A percentile compares a stretch with the other conserved stretches of the same genome.
Conservation (phyloP, 2,888 invertebrate species). For the Tortricodes alternella region DNA sequence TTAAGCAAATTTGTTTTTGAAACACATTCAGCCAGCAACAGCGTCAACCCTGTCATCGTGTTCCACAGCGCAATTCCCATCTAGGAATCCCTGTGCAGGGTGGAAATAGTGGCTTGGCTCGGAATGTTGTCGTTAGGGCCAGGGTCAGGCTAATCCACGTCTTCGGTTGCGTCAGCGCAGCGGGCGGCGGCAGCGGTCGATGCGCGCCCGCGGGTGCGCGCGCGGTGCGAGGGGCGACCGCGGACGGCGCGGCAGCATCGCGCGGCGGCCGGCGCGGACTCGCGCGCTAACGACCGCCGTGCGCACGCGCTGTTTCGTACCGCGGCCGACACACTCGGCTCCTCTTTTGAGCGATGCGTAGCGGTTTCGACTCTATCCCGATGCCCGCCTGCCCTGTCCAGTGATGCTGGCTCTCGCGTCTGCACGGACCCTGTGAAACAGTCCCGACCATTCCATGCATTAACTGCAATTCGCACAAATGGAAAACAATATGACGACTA, state of each 20-base stretch:
- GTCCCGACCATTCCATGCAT: conserved; percentile 17
- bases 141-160: conserved; percentile 41
- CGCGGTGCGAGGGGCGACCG: conserved; percentile 34
- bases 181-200: conserved; percentile 24
- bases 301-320: conserved; percentile 50
- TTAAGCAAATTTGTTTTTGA: too few relatives aligned
- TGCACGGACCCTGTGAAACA: conserved; percentile 19
- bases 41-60: too few relatives aligned
- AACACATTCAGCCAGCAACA: too few relatives aligned
- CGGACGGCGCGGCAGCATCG: conserved; percentile 37
- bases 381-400: conserved; percentile 33
- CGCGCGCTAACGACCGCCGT: conserved; percentile 55
- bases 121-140: too few relatives aligned
- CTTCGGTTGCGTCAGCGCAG: conserved; percentile 43
- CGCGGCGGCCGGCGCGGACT: conserved; percentile 42
- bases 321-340: conserved; percentile 25
- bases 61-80: too few relatives aligned
- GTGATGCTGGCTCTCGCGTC: conserved; percentile 26
- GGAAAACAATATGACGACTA: conserved; percentile 50
- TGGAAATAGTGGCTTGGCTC: too few relatives aligned
- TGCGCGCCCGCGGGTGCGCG: conserved; percentile 31
- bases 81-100: too few relatives aligned
- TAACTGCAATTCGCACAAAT: conserved; percentile 32
- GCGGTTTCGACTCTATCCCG: conserved; percentile 32
- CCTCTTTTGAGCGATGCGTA: conserved; percentile 34